These are phyloP conservation scores for Trichacis sp. DNA, from an alignment of 2,888 invertebrate species.

Conservation along the genomic window DNA sequence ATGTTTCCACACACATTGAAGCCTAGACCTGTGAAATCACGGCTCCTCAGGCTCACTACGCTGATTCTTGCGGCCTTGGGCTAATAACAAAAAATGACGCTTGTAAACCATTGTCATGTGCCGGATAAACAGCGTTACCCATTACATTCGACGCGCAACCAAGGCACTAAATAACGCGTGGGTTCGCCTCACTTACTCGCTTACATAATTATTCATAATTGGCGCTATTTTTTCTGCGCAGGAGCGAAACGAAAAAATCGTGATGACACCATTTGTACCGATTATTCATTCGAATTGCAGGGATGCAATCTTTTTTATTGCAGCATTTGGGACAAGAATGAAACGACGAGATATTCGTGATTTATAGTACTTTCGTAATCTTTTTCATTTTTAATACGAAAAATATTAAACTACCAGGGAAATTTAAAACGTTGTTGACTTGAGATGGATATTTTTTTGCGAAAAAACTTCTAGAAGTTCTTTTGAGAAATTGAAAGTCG, in stretches of 20 bases:
- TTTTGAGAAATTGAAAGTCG: conserved; percentile 4
- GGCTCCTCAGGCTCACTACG: conserved; percentile 82
- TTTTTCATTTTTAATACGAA: too few species aligned
- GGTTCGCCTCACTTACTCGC: conserved; percentile 19
- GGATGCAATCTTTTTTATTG: background rate
- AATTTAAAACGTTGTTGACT: too few species aligned
- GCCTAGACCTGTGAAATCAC: conserved; percentile 89
- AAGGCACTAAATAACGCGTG: conserved; percentile 27
- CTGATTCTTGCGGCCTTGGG: conserved; percentile 71
- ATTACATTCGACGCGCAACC: conserved; percentile 2
- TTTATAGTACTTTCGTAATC: too few species aligned
- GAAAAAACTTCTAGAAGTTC: too few species aligned
- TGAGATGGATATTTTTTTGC: too few species aligned
- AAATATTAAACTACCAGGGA: too few species aligned
- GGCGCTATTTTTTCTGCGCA: background rate
- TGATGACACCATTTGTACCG: background rate
- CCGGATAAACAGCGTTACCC: conserved; percentile 12
- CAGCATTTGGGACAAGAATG: too few species aligned
- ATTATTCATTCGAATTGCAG: background rate
- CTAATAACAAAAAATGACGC: conserved; percentile 63
- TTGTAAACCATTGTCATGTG: conserved; percentile 21
- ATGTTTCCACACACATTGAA: conserved; percentile 92
- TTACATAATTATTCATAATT: conserved; percentile 19
- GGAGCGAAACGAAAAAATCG: background rate
- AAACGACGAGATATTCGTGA: too few species aligned